Evolutionary conservation across 2,113 vertebrate species (phyloP).

Genomic region (Boulengerochromis microlepis): DNA sequence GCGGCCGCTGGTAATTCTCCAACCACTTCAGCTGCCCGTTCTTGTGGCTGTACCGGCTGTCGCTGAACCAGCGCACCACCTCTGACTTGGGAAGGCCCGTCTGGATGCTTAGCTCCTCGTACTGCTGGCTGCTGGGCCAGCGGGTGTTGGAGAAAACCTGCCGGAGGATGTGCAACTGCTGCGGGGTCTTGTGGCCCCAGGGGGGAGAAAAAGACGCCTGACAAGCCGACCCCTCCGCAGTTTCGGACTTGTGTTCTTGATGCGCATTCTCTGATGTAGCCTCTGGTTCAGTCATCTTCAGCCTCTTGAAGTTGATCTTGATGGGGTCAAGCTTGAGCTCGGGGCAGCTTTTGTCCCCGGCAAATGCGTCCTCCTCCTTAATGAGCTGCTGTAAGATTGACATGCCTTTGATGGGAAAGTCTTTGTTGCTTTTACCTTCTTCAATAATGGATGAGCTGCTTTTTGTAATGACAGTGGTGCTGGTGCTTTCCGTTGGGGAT

Average conservation of each 20-base stretch:
- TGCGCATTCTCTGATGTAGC: slow-evolving; percentile 56
- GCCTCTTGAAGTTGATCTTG: slow-evolving; percentile 89
- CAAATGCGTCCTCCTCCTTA: slow-evolving; percentile 68
- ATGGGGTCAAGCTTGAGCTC: slow-evolving; percentile 85
- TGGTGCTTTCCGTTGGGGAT: slow-evolving; percentile 64
- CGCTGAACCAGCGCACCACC: slow-evolving; percentile 93
- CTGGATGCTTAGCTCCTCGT: slow-evolving; percentile 80
- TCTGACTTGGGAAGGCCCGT: slow-evolving; percentile 84
- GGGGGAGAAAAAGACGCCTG: slow-evolving; percentile 44
- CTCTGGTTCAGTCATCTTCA: slow-evolving; percentile 80
- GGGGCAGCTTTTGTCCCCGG: slow-evolving; percentile 39
- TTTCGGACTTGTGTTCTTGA: slow-evolving; percentile 60
- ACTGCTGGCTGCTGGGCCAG: slow-evolving; percentile 87
- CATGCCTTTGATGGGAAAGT: slow-evolving; percentile 67
- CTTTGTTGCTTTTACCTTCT: slow-evolving; percentile 61
- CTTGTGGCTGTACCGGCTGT: slow-evolving; percentile 87
- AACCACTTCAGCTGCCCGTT: slow-evolving; percentile 90
- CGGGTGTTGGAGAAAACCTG: slow-evolving; percentile 86
- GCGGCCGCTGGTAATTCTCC: slow-evolving; percentile 78
- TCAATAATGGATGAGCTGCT: slow-evolving; percentile 50
- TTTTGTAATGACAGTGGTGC: slow-evolving; percentile 62
- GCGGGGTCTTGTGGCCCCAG: slow-evolving; percentile 81
- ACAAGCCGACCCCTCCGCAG: slow-evolving; percentile 47
- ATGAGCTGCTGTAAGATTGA: slow-evolving; percentile 64
- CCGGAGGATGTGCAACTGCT: slow-evolving; percentile 86